Conservation (phyloP, 2,888 invertebrate genomes). For the Pinctada fucata region DNA sequence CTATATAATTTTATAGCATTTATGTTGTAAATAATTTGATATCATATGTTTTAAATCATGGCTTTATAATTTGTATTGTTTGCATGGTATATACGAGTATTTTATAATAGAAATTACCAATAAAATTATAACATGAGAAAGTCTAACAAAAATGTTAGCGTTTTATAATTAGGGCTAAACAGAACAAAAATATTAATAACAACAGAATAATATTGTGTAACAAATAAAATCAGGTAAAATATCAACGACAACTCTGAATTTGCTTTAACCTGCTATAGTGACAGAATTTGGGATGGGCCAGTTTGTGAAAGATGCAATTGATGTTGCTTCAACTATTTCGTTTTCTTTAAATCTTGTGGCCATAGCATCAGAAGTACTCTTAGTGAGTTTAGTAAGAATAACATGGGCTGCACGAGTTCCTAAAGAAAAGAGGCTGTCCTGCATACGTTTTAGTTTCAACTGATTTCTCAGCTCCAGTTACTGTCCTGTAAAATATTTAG, state of each 20-base stretch:
- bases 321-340: slow-evolving; percentile 1
- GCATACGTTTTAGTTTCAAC: background rate
- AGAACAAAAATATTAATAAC: background rate
- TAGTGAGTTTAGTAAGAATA: slow-evolving; percentile 2
- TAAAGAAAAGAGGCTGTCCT: slow-evolving; percentile 1
- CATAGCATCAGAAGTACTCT: slow-evolving; percentile 1
- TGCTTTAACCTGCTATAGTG: background rate
- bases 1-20: too few relatives aligned
- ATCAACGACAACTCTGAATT: background rate
- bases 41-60: too few relatives aligned
- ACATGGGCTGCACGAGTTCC: background rate
- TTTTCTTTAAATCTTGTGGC: background rate
- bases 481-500: background rate
- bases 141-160: background rate
- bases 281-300: background rate
- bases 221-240: background rate
- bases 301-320: background rate
- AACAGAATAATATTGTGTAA: background rate
- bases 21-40: too few relatives aligned
- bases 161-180: background rate
- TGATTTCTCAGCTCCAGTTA: background rate
- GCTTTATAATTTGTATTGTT: too few relatives aligned
- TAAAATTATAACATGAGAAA: too few relatives aligned
- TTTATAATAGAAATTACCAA: too few relatives aligned
- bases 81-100: too few relatives aligned